Conservation (phyloP, 2,113 vertebrate species). For the Anolis carolinensis region DNA sequence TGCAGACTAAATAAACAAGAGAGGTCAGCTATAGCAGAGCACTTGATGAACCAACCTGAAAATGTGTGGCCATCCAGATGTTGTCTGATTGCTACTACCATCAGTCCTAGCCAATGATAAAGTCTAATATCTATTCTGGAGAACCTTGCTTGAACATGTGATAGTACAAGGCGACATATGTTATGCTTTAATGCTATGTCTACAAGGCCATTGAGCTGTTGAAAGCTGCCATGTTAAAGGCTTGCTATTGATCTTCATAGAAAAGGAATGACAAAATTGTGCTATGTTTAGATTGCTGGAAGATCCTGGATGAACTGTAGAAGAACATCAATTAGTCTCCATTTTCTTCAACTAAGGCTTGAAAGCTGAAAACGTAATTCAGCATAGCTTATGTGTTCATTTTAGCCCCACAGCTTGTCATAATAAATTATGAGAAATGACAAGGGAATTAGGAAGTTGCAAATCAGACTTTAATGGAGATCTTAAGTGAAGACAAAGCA, state of each 20-base stretch:
- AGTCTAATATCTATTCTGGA: background rate
- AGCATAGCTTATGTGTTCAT: slow-evolving; percentile 24
- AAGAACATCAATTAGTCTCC: slow-evolving; percentile 37
- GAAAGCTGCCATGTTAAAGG: background rate
- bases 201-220: background rate
- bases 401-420: slow-evolving; percentile 37
- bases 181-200: background rate
- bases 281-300: background rate
- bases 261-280: background rate
- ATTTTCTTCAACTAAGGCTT: slow-evolving; percentile 34
- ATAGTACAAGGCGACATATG: background rate
- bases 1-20: too few relatives aligned
- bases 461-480: slow-evolving; percentile 40
- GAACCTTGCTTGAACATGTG: background rate
- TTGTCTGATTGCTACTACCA: background rate
- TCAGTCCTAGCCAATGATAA: too few relatives aligned
- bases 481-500: slow-evolving; percentile 42
- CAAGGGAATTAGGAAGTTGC: slow-evolving; percentile 45
- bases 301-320: slow-evolving; percentile 6
- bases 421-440: slow-evolving; percentile 44
- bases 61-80: background rate
- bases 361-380: slow-evolving; percentile 30
- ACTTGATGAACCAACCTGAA: too few relatives aligned
- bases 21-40: too few relatives aligned
- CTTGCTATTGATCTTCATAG: slow-evolving; percentile 5